Base-by-base conservation (phyloP, 2,888 invertebrate species). In the Euplexia lucipara region DNA sequence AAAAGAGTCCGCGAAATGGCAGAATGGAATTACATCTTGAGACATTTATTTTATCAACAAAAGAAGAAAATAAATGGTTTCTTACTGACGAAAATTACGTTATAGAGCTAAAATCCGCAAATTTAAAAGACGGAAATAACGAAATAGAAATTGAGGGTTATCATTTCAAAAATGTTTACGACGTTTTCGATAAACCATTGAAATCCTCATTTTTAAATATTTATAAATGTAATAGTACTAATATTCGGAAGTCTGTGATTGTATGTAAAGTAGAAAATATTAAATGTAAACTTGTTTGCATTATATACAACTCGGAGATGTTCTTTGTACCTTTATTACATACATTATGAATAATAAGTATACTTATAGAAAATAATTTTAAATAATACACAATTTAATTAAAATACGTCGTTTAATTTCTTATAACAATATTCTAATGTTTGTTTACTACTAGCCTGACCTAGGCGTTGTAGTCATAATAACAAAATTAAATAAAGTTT, bases 61-160 rank as follows among this genome's bases (percentile, higher is more conserved):
- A 51, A 35, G n/a, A n/a, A n/a, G n/a, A 37, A 51, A 35, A 51
- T 35, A 51, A 51, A 51, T 37, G 35, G 51, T 51, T 51, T 37
- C 22, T 51, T n/a, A 51, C 51, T 22, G 37, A 22, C n/a, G 7
- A 20, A 51, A 51, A 51, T 37, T 16, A 51, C 6, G n/a, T 51
- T 20, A 35, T 51, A 14, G 34, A 49, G 51, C 37, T 52, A 18
- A 48, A 32, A 48, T 51, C 20, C 9, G 34, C 0, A n/a, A 51
- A 51, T 51, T 22, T 6, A 1, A 5, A 49, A 5, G 35, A 35
- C 1, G 35, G 35, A 51, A 35, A 51, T 34, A 34, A 20, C 20
- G 35, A 51, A 35, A 51, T 51, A 51, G 51, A 51, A 51, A 51
- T 51, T 35, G 20, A 51, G 20, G 51, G 51, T 7, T 51, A 51